phyloP scores from a whole-genome alignment of 2,797 vertebrate species.

The Psittacula echo region DNA sequence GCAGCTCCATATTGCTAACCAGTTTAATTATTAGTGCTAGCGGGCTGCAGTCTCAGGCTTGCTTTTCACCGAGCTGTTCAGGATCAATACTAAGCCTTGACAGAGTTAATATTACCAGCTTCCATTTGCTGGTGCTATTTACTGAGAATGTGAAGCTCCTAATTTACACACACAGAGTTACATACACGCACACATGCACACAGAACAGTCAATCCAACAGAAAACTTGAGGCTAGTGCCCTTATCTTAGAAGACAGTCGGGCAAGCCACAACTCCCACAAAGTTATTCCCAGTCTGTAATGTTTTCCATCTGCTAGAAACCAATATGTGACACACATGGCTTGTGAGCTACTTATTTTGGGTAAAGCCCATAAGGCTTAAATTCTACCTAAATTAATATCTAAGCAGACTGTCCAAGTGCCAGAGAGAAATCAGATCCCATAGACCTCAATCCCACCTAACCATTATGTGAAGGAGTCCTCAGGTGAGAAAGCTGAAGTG shows the following conservation, averaged over 20 bases:
- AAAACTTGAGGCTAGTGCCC: conserved; percentile 44
- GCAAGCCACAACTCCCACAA: conserved; percentile 46
- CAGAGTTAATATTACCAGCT: conserved; percentile 69
- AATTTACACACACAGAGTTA: conserved; percentile 46
- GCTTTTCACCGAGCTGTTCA: conserved; percentile 47
- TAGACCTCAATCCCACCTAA: neutral
- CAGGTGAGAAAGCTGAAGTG: neutral
- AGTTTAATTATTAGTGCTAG: conserved; percentile 68
- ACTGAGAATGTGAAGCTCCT: conserved; percentile 54
- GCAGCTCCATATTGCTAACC: conserved; percentile 70
- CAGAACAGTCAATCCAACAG: conserved; percentile 35
- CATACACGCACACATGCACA: neutral
- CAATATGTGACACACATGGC: conserved; percentile 1
- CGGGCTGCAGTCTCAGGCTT: conserved; percentile 38
- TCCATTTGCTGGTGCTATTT: conserved; percentile 68
- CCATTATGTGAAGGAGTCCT: neutral
- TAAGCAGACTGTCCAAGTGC: conserved; percentile 7
- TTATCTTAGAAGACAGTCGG: conserved; percentile 51
- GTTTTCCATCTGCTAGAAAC: conserved; percentile 55
- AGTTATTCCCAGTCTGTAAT: conserved; percentile 40
- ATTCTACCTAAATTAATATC: neutral
- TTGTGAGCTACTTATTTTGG: conserved; percentile 44
- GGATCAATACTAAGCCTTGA: conserved; percentile 68
- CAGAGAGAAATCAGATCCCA: neutral
- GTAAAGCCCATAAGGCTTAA: conserved; percentile 27